These are phyloP conservation scores for Oligia latruncula DNA, from an alignment of 2,888 invertebrate genomes.

Conservation along the genomic window DNA sequence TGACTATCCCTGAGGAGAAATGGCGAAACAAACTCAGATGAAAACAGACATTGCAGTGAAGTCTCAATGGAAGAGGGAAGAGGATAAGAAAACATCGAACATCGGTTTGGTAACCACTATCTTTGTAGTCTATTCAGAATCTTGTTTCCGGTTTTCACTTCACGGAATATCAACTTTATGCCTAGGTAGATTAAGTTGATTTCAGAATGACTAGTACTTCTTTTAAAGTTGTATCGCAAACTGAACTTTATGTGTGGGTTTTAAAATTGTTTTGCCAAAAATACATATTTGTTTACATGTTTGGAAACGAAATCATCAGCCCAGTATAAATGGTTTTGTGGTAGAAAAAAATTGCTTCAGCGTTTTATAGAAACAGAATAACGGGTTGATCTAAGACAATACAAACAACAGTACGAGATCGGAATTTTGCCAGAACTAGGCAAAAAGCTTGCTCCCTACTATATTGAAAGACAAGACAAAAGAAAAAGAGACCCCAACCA, in stretches of 20 bases:
- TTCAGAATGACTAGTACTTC: not conserved
- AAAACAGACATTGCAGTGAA: not conserved
- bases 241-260: not conserved
- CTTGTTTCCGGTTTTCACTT: not conserved
- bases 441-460: not conserved
- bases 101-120: not conserved
- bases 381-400: not conserved
- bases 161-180: not conserved
- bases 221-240: not conserved
- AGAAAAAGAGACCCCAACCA: not conserved
- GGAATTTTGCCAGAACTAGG: constrained; percentile 14
- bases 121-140: not conserved
- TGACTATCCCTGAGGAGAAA: not conserved
- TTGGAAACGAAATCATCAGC: not conserved
- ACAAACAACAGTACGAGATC: constrained; percentile 30
- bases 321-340: not conserved
- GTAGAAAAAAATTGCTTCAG: not conserved
- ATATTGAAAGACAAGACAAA: not conserved
- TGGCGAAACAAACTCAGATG: not conserved
- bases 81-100: not conserved
- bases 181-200: not conserved
- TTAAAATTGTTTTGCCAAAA: not conserved
- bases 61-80: not conserved
- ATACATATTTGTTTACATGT: not conserved
- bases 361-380: constrained; percentile 3